phyloP scores from a whole-genome alignment of 1,140 invertebrate species.

The Aphelenchoides fujianensis region DNA sequence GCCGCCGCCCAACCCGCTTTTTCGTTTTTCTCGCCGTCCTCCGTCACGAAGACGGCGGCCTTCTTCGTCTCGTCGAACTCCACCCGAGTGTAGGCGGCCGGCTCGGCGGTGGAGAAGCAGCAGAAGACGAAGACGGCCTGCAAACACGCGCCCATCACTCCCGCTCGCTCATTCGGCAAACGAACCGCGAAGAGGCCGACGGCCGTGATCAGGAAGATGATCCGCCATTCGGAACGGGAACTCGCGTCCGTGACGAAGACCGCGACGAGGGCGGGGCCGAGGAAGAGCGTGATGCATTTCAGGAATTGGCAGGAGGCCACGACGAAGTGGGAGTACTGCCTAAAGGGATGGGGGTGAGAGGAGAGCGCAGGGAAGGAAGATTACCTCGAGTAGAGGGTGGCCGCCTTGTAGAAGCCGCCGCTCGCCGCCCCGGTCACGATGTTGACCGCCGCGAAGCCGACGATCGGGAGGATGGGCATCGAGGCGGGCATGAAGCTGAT shows the following conservation, averaged over 20 bases:
- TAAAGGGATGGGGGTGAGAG: too few species aligned
- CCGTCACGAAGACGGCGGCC: too few species aligned
- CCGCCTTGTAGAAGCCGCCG: conserved; percentile 48
- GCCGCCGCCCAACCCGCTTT: too few species aligned
- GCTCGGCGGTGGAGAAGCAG: neutral
- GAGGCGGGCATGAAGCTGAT: conserved; percentile 2
- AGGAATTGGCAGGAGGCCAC: conserved; percentile 40
- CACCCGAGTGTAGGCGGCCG: neutral
- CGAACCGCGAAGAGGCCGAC: neutral
- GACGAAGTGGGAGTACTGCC: conserved; percentile 45
- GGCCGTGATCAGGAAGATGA: conserved; percentile 40
- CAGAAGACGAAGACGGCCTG: neutral
- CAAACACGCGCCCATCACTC: too few species aligned
- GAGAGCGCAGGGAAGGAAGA: too few species aligned
- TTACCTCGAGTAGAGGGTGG: conserved; percentile 27
- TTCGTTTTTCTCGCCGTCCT: too few species aligned
- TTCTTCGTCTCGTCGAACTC: too few species aligned
- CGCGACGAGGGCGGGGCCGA: conserved; percentile 34
- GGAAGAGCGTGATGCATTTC: conserved; percentile 42
- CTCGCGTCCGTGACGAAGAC: conserved; percentile 41
- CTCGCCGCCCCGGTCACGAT: conserved; percentile 25
- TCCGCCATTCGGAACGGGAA: conserved; percentile 35
- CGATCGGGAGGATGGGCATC: conserved; percentile 20
- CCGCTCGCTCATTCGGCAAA: too few species aligned
- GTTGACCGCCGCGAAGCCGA: conserved; percentile 30